These are phyloP conservation scores for Notothenia rossii DNA, from an alignment of 2,113 vertebrate species.

Conservation along the genomic window DNA sequence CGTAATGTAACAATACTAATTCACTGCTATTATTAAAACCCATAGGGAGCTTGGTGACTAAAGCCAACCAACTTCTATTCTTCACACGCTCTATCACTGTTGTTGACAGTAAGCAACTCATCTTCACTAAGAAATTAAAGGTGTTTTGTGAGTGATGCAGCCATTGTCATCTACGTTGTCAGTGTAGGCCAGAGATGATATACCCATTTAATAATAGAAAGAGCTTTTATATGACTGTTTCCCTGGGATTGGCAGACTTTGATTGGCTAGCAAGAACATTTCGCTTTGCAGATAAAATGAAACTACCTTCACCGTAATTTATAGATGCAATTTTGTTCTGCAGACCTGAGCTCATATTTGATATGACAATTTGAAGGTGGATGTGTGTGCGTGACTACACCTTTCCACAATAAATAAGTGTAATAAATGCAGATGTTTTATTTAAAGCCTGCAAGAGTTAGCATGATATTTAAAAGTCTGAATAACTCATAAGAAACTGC, in stretches of 20 bases:
- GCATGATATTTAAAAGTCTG: background rate
- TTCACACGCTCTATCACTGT: conserved; percentile 2
- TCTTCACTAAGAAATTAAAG: conserved; percentile 50
- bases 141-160: conserved; percentile 67
- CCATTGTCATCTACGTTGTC: conserved; percentile 64
- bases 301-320: conserved; percentile 80
- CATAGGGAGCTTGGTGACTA: background rate
- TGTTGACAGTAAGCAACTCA: conserved; percentile 29
- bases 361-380: conserved; percentile 50
- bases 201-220: conserved; percentile 81
- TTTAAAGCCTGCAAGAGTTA: conserved; percentile 37
- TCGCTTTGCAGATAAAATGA: conserved; percentile 78
- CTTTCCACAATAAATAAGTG: conserved; percentile 16
- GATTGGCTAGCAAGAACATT: conserved; percentile 75
- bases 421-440: conserved; percentile 51
- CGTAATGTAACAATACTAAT: background rate
- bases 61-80: conserved; percentile 7
- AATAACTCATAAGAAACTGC: conserved; percentile 8
- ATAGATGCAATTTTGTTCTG: conserved; percentile 77
- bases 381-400: conserved; percentile 15
- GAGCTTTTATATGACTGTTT: conserved; percentile 76
- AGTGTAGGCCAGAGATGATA: conserved; percentile 75
- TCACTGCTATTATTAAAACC: background rate
- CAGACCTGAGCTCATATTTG: conserved; percentile 69
- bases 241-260: conserved; percentile 70